Evolutionary conservation across 2,888 invertebrate species (phyloP).

Genomic region (Dasypolia templi): DNA sequence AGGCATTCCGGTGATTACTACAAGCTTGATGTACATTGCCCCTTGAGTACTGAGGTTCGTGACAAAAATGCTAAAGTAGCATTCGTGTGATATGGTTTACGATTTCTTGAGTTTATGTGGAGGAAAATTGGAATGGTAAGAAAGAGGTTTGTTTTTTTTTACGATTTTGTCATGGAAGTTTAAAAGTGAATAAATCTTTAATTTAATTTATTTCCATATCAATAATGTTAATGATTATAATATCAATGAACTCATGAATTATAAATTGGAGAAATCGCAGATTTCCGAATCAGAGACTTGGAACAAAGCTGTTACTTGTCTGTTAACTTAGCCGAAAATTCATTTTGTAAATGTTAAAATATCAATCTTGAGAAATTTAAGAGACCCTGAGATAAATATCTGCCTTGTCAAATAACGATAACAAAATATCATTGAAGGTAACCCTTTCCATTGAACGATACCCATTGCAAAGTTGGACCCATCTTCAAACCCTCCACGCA

Average conservation of each 20-base stretch:
- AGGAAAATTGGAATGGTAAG: slow-evolving; percentile 26
- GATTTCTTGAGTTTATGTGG: slow-evolving; percentile 38
- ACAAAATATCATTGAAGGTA: background rate
- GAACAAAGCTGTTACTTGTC: background rate
- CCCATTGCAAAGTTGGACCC: accelerated
- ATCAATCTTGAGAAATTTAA: background rate
- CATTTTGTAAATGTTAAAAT: background rate
- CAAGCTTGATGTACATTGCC: slow-evolving; percentile 67
- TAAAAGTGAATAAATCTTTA: no score
- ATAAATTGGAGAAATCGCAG: background rate
- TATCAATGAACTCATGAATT: background rate
- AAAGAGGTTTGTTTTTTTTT: background rate
- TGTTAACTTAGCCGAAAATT: background rate
- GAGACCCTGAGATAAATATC: background rate
- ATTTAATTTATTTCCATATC: background rate
- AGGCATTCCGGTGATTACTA: slow-evolving; percentile 67
- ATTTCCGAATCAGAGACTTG: no score
- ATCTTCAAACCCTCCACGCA: slow-evolving; percentile 18
- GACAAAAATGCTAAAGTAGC: slow-evolving; percentile 52
- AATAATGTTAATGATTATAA: background rate
- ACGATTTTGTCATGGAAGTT: background rate
- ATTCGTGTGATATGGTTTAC: slow-evolving; percentile 37
- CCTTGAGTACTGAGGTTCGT: slow-evolving; percentile 61
- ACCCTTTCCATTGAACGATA: background rate
- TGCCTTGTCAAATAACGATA: background rate